Evolutionary conservation across 2,797 vertebrate species (phyloP), one percentile per base, ranked within the genome.

Genomic region (Helarctos malayanus): DNA sequence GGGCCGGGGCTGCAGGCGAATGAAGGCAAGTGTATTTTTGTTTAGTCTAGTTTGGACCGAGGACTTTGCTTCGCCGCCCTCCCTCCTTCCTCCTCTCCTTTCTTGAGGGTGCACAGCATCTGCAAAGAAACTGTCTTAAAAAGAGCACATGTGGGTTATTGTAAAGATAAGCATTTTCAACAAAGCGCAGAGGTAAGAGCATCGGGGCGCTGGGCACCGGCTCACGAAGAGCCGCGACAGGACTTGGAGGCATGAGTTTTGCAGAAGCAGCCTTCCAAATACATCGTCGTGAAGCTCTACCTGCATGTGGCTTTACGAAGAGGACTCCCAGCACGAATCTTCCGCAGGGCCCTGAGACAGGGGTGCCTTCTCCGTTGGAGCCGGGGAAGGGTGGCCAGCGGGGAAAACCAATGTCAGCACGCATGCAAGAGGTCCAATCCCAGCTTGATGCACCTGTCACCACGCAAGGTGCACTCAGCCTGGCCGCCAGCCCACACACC

Each of bases 11-110:
- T 8, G 16, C n/a, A 61, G 18, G 61, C 4, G 15, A 87, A 59
- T 13, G 41, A 57, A 79, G 68, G 19, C n/a, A 61, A 90, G 25
- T 57, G n/a, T 95, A 49, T 38, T 86, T 69, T 95, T 83, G 32
- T 89, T 89, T 86, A 73, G 73, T 86, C 89, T 82, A 18, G 21
- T 45, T 95, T 65, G 59, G 75, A 78, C 14, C 11, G 4, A 25
- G 32, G 41, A 13, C 27, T 35, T 27, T 8, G 6, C n/a, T 41
- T 83, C 7, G 8, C 45, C 4, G 5, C 45, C 18, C 19, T 49
- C 23, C 1, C 21, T 49, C 11, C 29, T 21, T 19, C 7, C 6
- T 29, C 23, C 63, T 4, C 38, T 73, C 41, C 11, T 86, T 9
- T 73, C 15, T 45, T 52, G 35, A 21, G 27, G 68, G 7, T 27